Evolutionary conservation across 2,888 invertebrate species (phyloP), one percentile per base, ranked within the genome.

Genomic region (Temnothorax ravouxi): DNA sequence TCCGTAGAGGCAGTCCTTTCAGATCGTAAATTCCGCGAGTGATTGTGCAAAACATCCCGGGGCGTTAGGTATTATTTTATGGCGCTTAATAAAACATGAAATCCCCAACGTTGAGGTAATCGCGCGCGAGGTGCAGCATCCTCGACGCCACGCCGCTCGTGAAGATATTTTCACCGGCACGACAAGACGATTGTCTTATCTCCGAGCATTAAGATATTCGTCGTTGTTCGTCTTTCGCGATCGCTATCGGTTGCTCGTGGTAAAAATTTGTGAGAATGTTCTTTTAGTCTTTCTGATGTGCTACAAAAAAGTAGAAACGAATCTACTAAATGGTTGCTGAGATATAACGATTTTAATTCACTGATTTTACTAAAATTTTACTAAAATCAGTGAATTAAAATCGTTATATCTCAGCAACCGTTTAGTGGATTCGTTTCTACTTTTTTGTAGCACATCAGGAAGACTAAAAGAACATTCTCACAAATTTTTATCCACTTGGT

Each of bases 81-180:
- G 29, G 29, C 29, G 25, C n/a, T 77, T 69, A 47, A 15, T n/a
- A 69, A 76, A 66, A 66, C 54, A 69, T 25, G 38, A 3, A 25
- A 25, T 76, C 64, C 29, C 21, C 47, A 8, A 15, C 15, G 13
- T 41, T 18, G 25, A 18, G 41, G 38, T 52, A 77, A 54, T 67
- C 11, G 29, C 34, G n/a, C n/a, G 2, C 34, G 11, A 34, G 21
- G 15, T 13, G n/a, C n/a, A 13, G 21, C n/a, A n/a, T 52, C 50
- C 8, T 38, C 50, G 5, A 15, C 15, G 21, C 0, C 21, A 15
- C 15, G 21, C 0, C 21, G 5, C 11, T 47, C 15, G 47, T 62
- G 29, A 34, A 47, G 29, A 13, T 21, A 59, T 56, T 79, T 44
- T 69, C 50, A 18, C 38, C 34, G 21, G 8, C 34, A 34, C 6